Conservation (phyloP, 2,113 vertebrate species). For the Ascaphus truei region DNA sequence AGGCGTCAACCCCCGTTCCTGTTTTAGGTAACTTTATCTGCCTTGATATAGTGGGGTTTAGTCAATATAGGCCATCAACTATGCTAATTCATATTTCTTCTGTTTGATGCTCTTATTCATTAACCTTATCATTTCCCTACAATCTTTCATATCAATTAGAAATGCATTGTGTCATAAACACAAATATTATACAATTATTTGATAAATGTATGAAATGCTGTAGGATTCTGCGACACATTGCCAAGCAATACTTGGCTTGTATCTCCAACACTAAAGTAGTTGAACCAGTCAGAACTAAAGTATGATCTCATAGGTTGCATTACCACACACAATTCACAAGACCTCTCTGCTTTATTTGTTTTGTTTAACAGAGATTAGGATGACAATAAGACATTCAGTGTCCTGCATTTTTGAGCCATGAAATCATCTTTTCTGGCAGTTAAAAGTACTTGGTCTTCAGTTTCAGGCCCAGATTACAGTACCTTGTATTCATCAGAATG, state of each 20-base stretch:
- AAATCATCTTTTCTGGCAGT: conserved; percentile 13
- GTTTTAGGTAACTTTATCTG: too few species aligned
- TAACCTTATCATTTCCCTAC: too few species aligned
- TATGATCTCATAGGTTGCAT: conserved; percentile 30
- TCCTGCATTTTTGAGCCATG: conserved; percentile 12
- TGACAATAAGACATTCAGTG: conserved; percentile 29
- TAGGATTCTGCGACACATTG: neutral
- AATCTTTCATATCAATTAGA: too few species aligned
- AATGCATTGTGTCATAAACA: too few species aligned
- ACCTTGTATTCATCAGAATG: neutral
- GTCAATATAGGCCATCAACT: too few species aligned
- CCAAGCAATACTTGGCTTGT: conserved; percentile 16
- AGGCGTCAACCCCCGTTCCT: too few species aligned
- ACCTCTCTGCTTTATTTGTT: conserved; percentile 32
- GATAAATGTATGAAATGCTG: neutral
- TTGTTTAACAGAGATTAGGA: conserved; percentile 26
- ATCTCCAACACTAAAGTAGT: conserved; percentile 3
- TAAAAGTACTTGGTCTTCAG: neutral
- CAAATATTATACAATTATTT: conserved; percentile 8
- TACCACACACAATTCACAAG: conserved; percentile 20
- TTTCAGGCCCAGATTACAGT: conserved; percentile 8
- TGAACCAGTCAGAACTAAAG: conserved; percentile 6
- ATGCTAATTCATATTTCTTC: too few species aligned
- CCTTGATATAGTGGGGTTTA: too few species aligned
- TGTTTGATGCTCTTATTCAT: too few species aligned